Conservation (phyloP, 2,113 vertebrate species). For the Steatornis caripensis region DNA sequence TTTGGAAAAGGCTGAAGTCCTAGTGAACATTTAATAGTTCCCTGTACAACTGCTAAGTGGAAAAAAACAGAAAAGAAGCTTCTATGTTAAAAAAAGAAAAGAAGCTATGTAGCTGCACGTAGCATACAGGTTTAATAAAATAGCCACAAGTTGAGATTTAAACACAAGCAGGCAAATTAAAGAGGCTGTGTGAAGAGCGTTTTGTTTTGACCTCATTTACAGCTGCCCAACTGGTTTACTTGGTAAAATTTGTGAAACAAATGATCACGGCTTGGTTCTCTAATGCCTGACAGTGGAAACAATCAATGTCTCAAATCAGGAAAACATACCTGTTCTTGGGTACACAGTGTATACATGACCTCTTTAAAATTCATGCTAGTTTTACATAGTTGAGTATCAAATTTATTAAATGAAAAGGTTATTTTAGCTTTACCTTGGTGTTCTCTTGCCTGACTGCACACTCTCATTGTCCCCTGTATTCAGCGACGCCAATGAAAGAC, state of each 20-base stretch:
- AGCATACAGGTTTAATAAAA: not conserved
- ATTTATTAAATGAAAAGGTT: not conserved
- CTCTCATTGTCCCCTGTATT: slow-evolving; percentile 90
- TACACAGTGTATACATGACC: not conserved
- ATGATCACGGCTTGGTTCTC: not conserved
- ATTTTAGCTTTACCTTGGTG: slow-evolving; percentile 81
- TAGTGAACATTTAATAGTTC: not conserved
- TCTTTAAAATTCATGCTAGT: not conserved
- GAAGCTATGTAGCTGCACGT: not conserved
- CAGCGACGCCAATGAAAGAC: slow-evolving; percentile 92
- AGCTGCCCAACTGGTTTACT: not conserved
- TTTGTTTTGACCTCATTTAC: slow-evolving; percentile 1
- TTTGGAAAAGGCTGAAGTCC: not conserved
- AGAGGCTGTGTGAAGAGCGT: not conserved
- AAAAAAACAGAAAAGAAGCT: not conserved
- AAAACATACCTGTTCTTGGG: not conserved
- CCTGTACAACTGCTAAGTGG: not conserved
- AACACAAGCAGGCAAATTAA: not conserved
- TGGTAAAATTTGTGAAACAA: slow-evolving; percentile 12
- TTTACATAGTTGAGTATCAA: not conserved
- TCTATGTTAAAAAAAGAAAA: not conserved
- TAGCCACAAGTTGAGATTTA: not conserved
- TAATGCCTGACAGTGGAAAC: not conserved
- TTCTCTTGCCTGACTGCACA: slow-evolving; percentile 89
- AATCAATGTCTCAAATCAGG: not conserved